Base-by-base conservation (phyloP, 2,113 vertebrate species). In the Sapayoa aenigma region DNA sequence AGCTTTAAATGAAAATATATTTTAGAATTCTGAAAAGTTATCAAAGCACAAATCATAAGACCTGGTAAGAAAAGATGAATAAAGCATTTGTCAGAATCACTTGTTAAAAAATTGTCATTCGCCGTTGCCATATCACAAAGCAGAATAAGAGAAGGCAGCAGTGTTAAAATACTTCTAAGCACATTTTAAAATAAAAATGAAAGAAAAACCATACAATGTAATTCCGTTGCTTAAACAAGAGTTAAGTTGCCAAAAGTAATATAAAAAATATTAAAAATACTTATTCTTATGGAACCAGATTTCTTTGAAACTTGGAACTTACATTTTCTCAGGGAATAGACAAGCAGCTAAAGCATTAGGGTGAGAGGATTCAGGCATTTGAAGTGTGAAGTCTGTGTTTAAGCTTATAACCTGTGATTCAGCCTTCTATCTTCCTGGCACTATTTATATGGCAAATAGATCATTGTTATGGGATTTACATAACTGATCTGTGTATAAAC, bases 391-490 rank as follows among this genome's bases (percentile, higher is more conserved):
- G 35, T 47, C 56, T 59, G 21, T 53, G 47, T 56, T 86, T 68
- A 77, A 78, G 65, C 46, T 91, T 68, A 31, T 60, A 96, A 88
- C 47, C 78, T 75, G 55, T 14, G 62, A 88, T 90, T 88, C 79
- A 72, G 71, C 47, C n/a, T 86, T 63, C 21, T 31, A 28, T 77
- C 83, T 72, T 76, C 65, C 72, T 49, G 65, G 65, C 56, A 50
- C 37, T 46, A 39, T 53, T 93, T 67, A 35, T 55, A 35, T 14
- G 66, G 81, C 88, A 94, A 88, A 90, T 28, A 60, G 73, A 83
- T 89, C 47, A 93, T 83, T 67, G 65, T 92, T 89, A 88, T 28
- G 47, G 47, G 83, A 89, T 94, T 97, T 94, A 67, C 76, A 56
- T 89, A 90, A 93, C 30, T 19, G 83, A 80, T 52, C 68, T 65